Percentiles rank a stretch among this genome's conserved stretches.
These are phyloP conservation scores for Pachyrhynchus sulphureomaculatus DNA, from an alignment of 1,140 invertebrate genomes.

Conservation along the genomic window DNA sequence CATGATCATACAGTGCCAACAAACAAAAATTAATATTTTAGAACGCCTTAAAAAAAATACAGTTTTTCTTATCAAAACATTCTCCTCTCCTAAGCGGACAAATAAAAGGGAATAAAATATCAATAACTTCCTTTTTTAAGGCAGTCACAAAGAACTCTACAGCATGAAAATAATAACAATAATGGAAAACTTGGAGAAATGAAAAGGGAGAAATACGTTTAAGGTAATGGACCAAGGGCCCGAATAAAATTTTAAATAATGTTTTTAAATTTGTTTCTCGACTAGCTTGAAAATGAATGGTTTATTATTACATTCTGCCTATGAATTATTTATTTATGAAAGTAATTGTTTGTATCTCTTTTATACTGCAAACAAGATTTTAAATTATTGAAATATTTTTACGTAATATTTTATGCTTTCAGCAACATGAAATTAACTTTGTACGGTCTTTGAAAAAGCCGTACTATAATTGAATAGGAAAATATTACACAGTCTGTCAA, in stretches of 20 bases:
- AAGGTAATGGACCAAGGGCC: slow-evolving; percentile 10
- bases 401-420: no score
- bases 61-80: not conserved
- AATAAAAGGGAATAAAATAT: slow-evolving; percentile 15
- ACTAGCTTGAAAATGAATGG: not conserved
- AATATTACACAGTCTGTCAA: no score
- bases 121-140: slow-evolving; percentile 18
- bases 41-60: not conserved
- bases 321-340: no score
- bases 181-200: slow-evolving; percentile 4
- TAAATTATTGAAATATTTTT: no score
- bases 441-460: no score
- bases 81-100: not conserved
- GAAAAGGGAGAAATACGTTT: slow-evolving; percentile 8
- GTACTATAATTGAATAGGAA: no score
- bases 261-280: not conserved
- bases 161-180: slow-evolving; percentile 20
- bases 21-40: slow-evolving; percentile 3
- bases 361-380: no score
- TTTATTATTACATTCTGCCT: no score
- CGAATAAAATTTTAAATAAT: slow-evolving; percentile 1
- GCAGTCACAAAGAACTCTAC: slow-evolving; percentile 1
- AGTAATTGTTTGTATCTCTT: no score
- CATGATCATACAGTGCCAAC: no score
- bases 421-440: no score